These are phyloP conservation scores for Parambassis ranga DNA, from an alignment of 2,797 vertebrate genomes.

Conservation along the genomic window DNA sequence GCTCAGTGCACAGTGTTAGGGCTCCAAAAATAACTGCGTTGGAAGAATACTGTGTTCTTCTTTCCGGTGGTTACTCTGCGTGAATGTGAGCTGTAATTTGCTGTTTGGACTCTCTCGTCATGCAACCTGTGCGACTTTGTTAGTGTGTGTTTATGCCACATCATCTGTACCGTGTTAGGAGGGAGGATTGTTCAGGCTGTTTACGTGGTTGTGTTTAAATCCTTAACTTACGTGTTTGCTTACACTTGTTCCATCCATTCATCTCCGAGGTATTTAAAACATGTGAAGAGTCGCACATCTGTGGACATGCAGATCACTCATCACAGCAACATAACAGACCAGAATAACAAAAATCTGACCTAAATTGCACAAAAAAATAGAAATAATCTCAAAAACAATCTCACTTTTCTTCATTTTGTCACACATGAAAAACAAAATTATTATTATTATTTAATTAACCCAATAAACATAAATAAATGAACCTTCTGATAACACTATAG, in stretches of 20 bases:
- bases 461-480: too few species aligned
- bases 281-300: not conserved
- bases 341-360: too few species aligned
- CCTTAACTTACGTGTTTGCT: not conserved
- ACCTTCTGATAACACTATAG: too few species aligned
- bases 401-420: too few species aligned
- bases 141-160: not conserved
- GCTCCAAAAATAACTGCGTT: constrained; percentile 32
- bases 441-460: too few species aligned
- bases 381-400: too few species aligned
- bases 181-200: not conserved
- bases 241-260: not conserved
- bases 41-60: not conserved
- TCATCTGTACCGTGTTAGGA: not conserved
- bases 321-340: too few species aligned
- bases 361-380: too few species aligned
- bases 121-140: constrained; percentile 9
- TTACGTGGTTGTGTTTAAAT: not conserved
- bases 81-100: constrained; percentile 10
- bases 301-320: not conserved
- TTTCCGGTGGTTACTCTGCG: constrained; percentile 10
- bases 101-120: constrained; percentile 41
- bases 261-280: not conserved
- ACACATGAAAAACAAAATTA: too few species aligned
- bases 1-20: not conserved